Evolutionary conservation across 2,113 vertebrate genomes (phyloP).

Genomic region (Orcinus orca): DNA sequence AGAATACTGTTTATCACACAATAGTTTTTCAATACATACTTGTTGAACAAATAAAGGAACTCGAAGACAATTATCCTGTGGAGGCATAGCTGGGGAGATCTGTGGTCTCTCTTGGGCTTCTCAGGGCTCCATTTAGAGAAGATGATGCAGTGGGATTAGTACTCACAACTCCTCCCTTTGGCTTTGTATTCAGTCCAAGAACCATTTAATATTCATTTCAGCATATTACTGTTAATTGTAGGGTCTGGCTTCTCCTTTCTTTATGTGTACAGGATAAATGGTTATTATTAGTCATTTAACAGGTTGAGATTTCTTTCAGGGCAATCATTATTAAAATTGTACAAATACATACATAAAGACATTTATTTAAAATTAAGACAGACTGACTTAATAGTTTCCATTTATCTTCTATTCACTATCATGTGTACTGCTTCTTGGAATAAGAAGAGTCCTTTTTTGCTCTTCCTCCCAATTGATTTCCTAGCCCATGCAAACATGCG

Average conservation of each 20-base stretch:
- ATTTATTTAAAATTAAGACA: slow-evolving; percentile 21
- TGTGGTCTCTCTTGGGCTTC: not conserved
- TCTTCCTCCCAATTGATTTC: not conserved
- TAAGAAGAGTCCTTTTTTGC: not conserved
- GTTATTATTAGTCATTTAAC: slow-evolving; percentile 54
- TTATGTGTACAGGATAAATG: slow-evolving; percentile 49
- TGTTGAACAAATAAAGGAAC: not conserved
- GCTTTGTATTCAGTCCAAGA: slow-evolving; percentile 49
- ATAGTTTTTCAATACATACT: not conserved
- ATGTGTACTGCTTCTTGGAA: not conserved
- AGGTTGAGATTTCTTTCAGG: slow-evolving; percentile 34
- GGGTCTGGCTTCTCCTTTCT: slow-evolving; percentile 23
- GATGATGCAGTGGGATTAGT: not conserved
- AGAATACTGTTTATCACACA: not conserved
- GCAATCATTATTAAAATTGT: slow-evolving; percentile 44
- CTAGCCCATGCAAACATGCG: not conserved
- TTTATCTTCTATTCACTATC: not conserved
- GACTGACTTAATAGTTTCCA: not conserved
- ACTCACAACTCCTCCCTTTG: slow-evolving; percentile 30
- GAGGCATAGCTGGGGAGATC: not conserved
- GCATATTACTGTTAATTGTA: slow-evolving; percentile 41
- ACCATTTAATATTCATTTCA: slow-evolving; percentile 4
- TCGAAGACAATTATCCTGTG: not conserved
- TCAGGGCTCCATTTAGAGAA: not conserved
- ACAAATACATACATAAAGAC: slow-evolving; percentile 18